Base-by-base conservation (phyloP, 2,797 vertebrate genomes). In the Coendou prehensilis region DNA sequence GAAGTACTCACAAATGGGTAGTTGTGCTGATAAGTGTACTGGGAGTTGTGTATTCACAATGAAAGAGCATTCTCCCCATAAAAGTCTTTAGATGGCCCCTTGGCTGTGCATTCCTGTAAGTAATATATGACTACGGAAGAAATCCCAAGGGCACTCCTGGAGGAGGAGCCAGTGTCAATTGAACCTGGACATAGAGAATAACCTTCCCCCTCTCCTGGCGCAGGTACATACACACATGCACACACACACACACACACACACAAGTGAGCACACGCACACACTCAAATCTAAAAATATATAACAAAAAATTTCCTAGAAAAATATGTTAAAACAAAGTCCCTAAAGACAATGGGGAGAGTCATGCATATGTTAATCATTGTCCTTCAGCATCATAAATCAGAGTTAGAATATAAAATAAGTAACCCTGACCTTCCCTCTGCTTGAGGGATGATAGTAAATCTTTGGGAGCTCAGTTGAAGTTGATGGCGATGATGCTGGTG, bases 31-130 rank as follows among this genome's bases (percentile, higher is more conserved):
- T 95, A 69, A 59, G 85, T 89, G 64, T 50, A 54, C 76, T 73
- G 96, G 89, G 97, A 97, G 6, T 85, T 94, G 64, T 63, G 28
- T 7, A 18, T 81, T 92, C 80, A 30, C 82, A 82, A 8, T 5
- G 2, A 87, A 45, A 86, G 41, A 57, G 4, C 23, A 6, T 95
- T 92, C 37, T 59, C 83, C 89, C 30, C 54, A 50, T 85, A 37
- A 92, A 85, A 52, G 63, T 94, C 63, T 93, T 93, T 67, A 59
- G 33, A 45, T 75, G 57, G 67, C n/a, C 63, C 63, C 2, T 57
- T 87, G 61, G n/a, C n/a, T 63, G 4, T 88, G 56, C 18, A 54
- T 87, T 61, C 33, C 45, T 79, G 23, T 88, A 91, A 76, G 50
- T 61, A 86, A 92, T 85, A 76, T 45, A 87, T 82, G 84, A 41